Evolutionary conservation across 2,888 invertebrate genomes (phyloP).

Genomic region (Nasonia oneida): DNA sequence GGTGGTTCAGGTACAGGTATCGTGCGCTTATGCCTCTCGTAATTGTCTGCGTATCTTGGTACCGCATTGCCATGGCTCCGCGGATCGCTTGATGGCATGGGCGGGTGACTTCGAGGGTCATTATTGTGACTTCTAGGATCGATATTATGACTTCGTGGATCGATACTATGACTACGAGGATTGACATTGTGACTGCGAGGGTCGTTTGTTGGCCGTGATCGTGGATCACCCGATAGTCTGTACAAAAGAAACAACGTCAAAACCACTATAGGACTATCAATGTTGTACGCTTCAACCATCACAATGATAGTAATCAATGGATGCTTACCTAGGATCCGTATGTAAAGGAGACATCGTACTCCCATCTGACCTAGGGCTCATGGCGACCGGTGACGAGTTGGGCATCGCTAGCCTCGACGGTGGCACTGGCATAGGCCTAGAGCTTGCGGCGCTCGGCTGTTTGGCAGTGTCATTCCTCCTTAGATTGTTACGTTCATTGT

Average conservation of each 20-base stretch:
- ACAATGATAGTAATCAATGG: neutral
- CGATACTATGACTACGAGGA: neutral
- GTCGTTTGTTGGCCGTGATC: slow-evolving; percentile 40
- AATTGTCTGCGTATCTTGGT: slow-evolving; percentile 72
- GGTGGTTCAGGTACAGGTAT: slow-evolving; percentile 4
- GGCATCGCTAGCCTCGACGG: slow-evolving; percentile 15
- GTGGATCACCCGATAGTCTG: slow-evolving; percentile 50
- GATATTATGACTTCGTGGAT: neutral
- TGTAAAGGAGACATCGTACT: slow-evolving; percentile 43
- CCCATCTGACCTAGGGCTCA: slow-evolving; percentile 56
- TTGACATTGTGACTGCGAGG: slow-evolving; percentile 19
- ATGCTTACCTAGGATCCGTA: slow-evolving; percentile 48
- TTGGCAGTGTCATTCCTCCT: slow-evolving; percentile 18
- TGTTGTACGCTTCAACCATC: no score
- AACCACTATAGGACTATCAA: no score
- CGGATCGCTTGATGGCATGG: slow-evolving; percentile 27
- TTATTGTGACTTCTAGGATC: slow-evolving; percentile 46
- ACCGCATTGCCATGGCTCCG: slow-evolving; percentile 47
- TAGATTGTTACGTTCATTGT: slow-evolving; percentile 75
- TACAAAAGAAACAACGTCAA: neutral
- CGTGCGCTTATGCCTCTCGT: slow-evolving; percentile 71
- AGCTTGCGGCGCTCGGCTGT: neutral
- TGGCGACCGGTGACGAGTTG: slow-evolving; percentile 35
- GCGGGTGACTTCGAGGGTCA: slow-evolving; percentile 22
- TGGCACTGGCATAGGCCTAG: slow-evolving; percentile 12